A percentile compares a stretch with the other conserved stretches of the same genome.
These are phyloP conservation scores for Austrofundulus limnaeus DNA, from an alignment of 2,113 vertebrate genomes.

Conservation along the genomic window DNA sequence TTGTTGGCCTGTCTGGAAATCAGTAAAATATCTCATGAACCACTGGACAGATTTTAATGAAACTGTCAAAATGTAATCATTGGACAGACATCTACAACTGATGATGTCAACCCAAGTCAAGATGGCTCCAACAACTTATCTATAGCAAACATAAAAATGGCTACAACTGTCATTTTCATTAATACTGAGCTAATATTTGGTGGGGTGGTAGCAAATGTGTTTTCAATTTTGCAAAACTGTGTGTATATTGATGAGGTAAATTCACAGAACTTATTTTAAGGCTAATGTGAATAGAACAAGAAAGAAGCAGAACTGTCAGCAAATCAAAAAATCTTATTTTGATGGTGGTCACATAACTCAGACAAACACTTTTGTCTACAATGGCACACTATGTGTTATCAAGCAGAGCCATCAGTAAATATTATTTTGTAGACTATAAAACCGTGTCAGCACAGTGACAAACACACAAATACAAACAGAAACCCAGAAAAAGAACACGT, in stretches of 20 bases:
- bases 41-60: no score
- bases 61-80: no score
- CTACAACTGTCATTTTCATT: no score
- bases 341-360: not conserved
- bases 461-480: constrained; percentile 13
- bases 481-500: constrained; percentile 12
- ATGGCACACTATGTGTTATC: constrained; percentile 16
- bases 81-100: no score
- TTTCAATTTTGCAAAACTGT: no score
- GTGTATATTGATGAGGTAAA: not conserved
- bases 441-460: constrained; percentile 24
- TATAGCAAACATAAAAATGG: no score
- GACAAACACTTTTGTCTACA: not conserved
- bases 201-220: no score
- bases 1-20: no score
- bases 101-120: no score
- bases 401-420: constrained; percentile 14
- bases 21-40: no score
- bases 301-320: not conserved
- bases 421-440: constrained; percentile 30
- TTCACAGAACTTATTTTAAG: not conserved
- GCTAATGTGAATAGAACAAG: not conserved
- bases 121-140: no score
- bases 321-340: not conserved
- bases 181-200: no score